Base-by-base conservation (phyloP, 2,113 vertebrate species). In the Parotia lawesii region DNA sequence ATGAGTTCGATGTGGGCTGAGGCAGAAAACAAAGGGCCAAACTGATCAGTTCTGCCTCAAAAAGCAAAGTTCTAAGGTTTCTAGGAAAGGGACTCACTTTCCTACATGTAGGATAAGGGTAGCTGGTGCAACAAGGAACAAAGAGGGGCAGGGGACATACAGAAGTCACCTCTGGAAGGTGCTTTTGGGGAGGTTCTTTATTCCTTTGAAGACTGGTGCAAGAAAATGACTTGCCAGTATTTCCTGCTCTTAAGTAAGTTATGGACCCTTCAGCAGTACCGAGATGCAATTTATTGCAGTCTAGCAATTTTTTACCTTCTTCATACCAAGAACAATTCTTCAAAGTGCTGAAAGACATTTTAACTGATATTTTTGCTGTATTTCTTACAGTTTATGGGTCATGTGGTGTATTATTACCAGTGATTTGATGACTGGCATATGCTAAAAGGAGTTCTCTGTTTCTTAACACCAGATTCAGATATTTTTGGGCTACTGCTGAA, bases 381-480 rank as follows among this genome's bases (percentile, higher is more conserved):
- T 82, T 89, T 91, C 48, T 75, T 75, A n/a, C 31, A 69, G 8
- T 76, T 79, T 82, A 62, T 51, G 9, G 2, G 15, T 71, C 13
- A 9, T 69, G 12, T 37, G 25, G 10, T 69, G 83, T 90, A 45
- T 42, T 74, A 29, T 37, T 74, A 45, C 23, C 24, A 45, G 25
- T 20, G 44, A 85, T 40, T 89, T 79, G 70, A 72, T 74, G 56
- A 60, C 19, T 19, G 42, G 9, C 31, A 56, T 61, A 21, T 85
- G 74, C n/a, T 76, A 85, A 78, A 81, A 48, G 13, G 10, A 87
- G n/a, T n/a, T 89, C 8, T 83, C n/a, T 75, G 40, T 60, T 85
- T 85, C 48, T 56, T 69, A n/a, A 37, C 3, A 29, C 27, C 31
- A 28, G 20, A 47, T 78, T 66, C 33, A 37, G 57, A 21, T 56